phyloP scores from a whole-genome alignment of 1,140 invertebrate genomes.

The Neodiprion pinetum region DNA sequence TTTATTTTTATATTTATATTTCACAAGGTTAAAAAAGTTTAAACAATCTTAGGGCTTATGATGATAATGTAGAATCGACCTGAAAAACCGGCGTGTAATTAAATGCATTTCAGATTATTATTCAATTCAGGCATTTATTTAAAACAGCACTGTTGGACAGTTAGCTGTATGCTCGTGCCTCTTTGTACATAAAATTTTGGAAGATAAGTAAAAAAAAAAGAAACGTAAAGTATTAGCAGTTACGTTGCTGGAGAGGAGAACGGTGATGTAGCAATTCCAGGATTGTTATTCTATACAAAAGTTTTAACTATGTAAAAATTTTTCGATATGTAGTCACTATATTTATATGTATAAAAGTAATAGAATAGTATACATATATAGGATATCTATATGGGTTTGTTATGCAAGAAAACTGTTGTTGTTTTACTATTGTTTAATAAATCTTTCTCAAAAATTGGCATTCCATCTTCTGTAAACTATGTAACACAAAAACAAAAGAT shows the following conservation, averaged over 20 bases:
- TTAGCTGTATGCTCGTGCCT: neutral
- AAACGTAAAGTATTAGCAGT: neutral
- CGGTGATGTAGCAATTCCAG: neutral
- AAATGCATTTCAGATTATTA: too few relatives aligned
- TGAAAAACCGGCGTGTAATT: too few relatives aligned
- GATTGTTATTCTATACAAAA: neutral
- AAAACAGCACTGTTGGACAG: too few relatives aligned
- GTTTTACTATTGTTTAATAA: constrained; percentile 55
- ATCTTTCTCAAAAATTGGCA: constrained; percentile 57
- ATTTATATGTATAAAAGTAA: too few relatives aligned
- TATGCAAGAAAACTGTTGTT: constrained; percentile 55
- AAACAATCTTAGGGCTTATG: too few relatives aligned
- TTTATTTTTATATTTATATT: too few relatives aligned
- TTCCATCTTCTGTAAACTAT: constrained; percentile 35
- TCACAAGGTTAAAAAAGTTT: too few relatives aligned
- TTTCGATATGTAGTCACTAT: too few relatives aligned
- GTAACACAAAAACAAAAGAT: constrained; percentile 13
- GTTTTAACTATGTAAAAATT: too few relatives aligned
- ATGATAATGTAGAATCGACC: too few relatives aligned
- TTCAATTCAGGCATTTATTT: too few relatives aligned
- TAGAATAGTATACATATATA: constrained; percentile 34
- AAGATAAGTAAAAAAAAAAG: too few relatives aligned
- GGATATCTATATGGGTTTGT: constrained; percentile 53
- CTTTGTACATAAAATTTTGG: neutral
- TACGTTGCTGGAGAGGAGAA: neutral